These are phyloP conservation scores for Malacoraja senta DNA, from an alignment of 2,797 vertebrate genomes.

Conservation along the genomic window DNA sequence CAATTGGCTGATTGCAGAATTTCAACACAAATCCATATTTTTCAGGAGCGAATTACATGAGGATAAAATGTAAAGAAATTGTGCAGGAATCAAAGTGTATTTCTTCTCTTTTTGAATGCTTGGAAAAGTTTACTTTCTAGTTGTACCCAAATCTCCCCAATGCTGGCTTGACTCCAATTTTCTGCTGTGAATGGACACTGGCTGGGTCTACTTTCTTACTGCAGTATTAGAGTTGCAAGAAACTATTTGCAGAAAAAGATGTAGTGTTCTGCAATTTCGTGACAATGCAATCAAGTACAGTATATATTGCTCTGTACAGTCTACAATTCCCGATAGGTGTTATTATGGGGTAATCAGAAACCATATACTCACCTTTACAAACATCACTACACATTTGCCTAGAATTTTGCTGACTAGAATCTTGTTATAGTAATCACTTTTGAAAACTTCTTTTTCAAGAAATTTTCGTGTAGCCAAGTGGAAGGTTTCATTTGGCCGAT, in stretches of 20 bases:
- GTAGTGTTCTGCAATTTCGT: background rate
- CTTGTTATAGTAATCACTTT: slow-evolving; percentile 98
- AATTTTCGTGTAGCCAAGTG: slow-evolving; percentile 95
- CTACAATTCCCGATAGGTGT: background rate
- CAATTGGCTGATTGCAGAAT: background rate
- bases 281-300: background rate
- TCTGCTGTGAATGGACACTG: background rate
- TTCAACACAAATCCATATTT: background rate
- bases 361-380: slow-evolving; percentile 78
- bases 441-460: slow-evolving; percentile 96
- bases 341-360: background rate
- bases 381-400: slow-evolving; percentile 98
- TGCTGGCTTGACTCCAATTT: background rate
- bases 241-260: background rate
- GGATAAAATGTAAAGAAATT: background rate
- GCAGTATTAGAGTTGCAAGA: background rate
- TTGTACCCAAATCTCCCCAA: background rate
- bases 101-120: background rate
- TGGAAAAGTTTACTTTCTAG: background rate
- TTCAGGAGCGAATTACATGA: background rate
- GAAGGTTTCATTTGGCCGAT: slow-evolving; percentile 94
- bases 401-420: slow-evolving; percentile 92
- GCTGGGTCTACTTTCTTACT: background rate
- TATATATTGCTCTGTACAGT: background rate
- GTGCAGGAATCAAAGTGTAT: background rate